Percentiles rank a stretch among this genome's conserved stretches.
These are phyloP conservation scores for Haplotaxodon microlepis DNA, from an alignment of 2,113 vertebrate genomes.

Conservation along the genomic window DNA sequence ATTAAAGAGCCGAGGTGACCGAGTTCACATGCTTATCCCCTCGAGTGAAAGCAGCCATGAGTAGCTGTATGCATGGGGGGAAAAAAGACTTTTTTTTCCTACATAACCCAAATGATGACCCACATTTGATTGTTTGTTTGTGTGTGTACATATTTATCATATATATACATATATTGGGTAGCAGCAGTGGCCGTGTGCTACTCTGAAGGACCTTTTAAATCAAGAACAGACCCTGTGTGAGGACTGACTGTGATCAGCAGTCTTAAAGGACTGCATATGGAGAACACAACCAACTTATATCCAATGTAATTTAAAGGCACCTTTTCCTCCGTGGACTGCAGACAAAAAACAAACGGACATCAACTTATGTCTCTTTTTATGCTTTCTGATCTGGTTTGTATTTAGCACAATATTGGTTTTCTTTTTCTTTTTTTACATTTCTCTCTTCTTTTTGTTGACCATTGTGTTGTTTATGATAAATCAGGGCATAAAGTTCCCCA, in stretches of 20 bases:
- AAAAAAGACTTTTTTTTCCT: slow-evolving; percentile 17
- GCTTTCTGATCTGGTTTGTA: neutral
- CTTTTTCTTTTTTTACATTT: neutral
- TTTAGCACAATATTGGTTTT: neutral
- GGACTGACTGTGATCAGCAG: neutral
- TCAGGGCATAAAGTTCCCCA: neutral
- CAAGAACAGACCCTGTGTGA: neutral
- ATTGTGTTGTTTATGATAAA: neutral
- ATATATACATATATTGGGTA: slow-evolving; percentile 6
- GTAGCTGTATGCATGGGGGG: neutral
- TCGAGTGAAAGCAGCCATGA: neutral
- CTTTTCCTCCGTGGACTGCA: neutral
- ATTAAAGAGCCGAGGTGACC: neutral
- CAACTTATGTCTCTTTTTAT: neutral
- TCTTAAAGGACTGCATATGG: neutral
- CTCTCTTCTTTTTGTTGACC: neutral
- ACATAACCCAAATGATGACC: slow-evolving; percentile 25
- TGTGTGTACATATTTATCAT: slow-evolving; percentile 47
- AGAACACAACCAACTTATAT: neutral
- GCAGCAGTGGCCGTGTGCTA: neutral
- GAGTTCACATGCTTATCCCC: neutral
- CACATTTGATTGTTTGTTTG: slow-evolving; percentile 37
- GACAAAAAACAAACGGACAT: neutral
- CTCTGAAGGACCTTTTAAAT: neutral
- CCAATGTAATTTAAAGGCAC: neutral